A percentile compares a stretch with the other conserved stretches of the same genome.
Evolutionary conservation across 2,888 invertebrate genomes (phyloP).

Genomic region (Gasteruption jaculator): DNA sequence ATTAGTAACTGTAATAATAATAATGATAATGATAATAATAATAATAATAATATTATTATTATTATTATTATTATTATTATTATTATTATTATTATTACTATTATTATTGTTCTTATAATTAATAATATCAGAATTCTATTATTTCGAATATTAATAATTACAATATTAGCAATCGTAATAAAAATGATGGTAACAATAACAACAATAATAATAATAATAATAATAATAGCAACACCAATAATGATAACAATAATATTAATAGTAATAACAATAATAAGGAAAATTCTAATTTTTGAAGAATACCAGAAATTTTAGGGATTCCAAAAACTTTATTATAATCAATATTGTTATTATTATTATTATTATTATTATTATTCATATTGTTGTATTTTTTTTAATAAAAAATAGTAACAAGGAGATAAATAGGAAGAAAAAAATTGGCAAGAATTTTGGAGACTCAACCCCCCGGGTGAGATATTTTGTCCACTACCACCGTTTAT

Average conservation of each 20-base stretch:
- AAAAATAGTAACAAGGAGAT: slow-evolving; percentile 17
- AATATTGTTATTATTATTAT: slow-evolving; percentile 15
- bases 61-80: not conserved
- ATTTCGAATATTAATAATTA: slow-evolving; percentile 13
- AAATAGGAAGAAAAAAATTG: slow-evolving; percentile 30
- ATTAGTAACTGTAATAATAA: slow-evolving; percentile 1
- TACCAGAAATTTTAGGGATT: too few relatives aligned
- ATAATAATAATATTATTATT: slow-evolving; percentile 4
- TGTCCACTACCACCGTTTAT: too few relatives aligned
- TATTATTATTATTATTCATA: slow-evolving; percentile 22
- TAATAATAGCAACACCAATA: slow-evolving; percentile 24
- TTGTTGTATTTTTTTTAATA: slow-evolving; percentile 12
- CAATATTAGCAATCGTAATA: slow-evolving; percentile 16
- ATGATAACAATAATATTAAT: slow-evolving; percentile 4
- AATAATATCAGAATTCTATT: slow-evolving; percentile 5
- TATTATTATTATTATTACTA: slow-evolving; percentile 1
- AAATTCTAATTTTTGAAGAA: too few relatives aligned
- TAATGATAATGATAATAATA: slow-evolving; percentile 6
- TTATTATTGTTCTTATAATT: slow-evolving; percentile 2
- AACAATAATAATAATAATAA: slow-evolving; percentile 25
- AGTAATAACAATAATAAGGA: not conserved
- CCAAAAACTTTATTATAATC: too few relatives aligned
- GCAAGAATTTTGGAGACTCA: too few relatives aligned
- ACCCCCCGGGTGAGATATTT: too few relatives aligned
- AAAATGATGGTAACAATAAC: slow-evolving; percentile 13